phyloP scores from a whole-genome alignment of 2,888 invertebrate genomes.

The Hirtodrosophila duncani region DNA sequence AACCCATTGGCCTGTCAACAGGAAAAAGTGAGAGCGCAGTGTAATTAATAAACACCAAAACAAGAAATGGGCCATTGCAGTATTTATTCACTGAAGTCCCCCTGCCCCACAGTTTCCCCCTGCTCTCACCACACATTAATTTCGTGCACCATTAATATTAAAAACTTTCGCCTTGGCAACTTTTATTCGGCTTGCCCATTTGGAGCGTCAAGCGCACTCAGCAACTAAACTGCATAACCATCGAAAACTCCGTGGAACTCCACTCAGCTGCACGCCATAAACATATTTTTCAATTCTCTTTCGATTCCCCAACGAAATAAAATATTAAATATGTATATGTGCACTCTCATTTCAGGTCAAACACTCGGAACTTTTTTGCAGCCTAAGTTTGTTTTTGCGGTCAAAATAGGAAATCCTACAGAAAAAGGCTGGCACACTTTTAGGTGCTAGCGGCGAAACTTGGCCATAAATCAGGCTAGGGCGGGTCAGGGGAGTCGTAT shows the following conservation, averaged over 20 bases:
- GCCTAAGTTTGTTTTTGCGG: slow-evolving; percentile 39
- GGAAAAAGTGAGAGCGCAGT: too few species aligned
- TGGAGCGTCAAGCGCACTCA: slow-evolving; percentile 30
- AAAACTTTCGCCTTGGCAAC: slow-evolving; percentile 27
- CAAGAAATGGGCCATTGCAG: too few species aligned
- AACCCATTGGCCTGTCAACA: too few species aligned
- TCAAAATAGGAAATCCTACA: slow-evolving; percentile 25
- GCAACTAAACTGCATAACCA: too few species aligned
- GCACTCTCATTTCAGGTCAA: slow-evolving; percentile 53
- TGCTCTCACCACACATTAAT: slow-evolving; percentile 15
- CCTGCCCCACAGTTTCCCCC: too few species aligned
- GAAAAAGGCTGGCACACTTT: slow-evolving; percentile 34
- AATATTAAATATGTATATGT: too few species aligned
- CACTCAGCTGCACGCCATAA: background rate
- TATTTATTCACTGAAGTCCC: too few species aligned
- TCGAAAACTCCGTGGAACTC: too few species aligned
- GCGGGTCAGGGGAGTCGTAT: too few species aligned
- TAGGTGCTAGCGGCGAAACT: slow-evolving; percentile 32
- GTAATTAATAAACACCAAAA: too few species aligned
- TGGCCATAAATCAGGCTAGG: slow-evolving; percentile 48
- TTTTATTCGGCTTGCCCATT: slow-evolving; percentile 17
- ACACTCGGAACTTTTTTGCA: slow-evolving; percentile 33
- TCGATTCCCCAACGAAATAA: background rate
- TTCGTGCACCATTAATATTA: slow-evolving; percentile 27
- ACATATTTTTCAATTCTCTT: slow-evolving; percentile 23